phyloP scores from a whole-genome alignment of 2,113 vertebrate species.

The Calyptomena viridis region DNA sequence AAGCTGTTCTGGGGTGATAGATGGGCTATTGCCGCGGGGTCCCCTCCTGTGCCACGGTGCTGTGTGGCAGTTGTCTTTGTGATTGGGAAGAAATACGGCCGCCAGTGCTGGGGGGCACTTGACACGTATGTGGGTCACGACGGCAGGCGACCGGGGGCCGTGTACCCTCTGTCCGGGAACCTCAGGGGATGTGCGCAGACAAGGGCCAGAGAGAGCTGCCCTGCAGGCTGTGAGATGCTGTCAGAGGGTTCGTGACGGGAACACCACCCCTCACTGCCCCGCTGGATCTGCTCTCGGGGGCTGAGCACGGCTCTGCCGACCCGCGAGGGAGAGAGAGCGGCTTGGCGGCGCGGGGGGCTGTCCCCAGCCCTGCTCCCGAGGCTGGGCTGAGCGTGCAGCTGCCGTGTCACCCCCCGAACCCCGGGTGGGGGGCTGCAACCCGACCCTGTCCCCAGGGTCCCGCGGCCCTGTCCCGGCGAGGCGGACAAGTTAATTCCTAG shows the following conservation, averaged over 20 bases:
- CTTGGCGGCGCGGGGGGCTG: fast-evolving
- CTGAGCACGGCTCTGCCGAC: fast-evolving
- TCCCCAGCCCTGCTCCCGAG: not conserved
- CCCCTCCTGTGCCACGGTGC: fast-evolving
- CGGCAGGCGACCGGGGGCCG: fast-evolving
- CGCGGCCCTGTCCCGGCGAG: not conserved
- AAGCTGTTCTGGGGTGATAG: not conserved
- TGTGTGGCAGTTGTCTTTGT: not conserved
- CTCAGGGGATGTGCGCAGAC: fast-evolving
- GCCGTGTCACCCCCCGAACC: not conserved
- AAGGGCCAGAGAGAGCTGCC: fast-evolving
- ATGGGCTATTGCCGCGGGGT: not conserved
- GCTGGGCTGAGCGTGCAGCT: not conserved
- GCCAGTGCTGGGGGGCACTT: not conserved
- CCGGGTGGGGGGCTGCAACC: not conserved
- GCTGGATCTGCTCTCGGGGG: fast-evolving
- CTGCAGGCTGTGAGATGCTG: fast-evolving
- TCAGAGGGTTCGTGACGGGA: fast-evolving
- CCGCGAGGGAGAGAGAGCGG: fast-evolving
- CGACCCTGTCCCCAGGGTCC: not conserved
- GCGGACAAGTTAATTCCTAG: slow-evolving; percentile 44
- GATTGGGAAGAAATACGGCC: not conserved
- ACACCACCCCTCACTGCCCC: fast-evolving
- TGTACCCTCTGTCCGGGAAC: fast-evolving
- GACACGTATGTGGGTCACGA: fast-evolving